These are phyloP conservation scores for Nysson spinosus DNA, from an alignment of 2,888 invertebrate genomes.

Conservation along the genomic window DNA sequence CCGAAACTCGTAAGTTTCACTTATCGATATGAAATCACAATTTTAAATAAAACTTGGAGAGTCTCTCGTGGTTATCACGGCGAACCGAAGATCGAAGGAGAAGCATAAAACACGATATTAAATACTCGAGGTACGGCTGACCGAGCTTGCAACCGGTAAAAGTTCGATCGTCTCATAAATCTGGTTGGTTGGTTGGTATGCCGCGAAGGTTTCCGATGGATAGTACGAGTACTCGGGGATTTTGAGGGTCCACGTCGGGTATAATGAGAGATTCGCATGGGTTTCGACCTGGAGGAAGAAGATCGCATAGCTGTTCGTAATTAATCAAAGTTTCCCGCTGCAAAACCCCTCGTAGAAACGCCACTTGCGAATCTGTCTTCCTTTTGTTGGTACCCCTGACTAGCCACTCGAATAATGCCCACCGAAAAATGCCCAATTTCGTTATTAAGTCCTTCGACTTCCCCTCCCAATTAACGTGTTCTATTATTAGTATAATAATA, in stretches of 20 bases:
- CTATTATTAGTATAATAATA: too few species aligned
- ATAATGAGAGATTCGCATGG: conserved; percentile 30
- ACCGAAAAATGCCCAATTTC: conserved; percentile 13
- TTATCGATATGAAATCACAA: too few species aligned
- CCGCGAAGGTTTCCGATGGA: conserved; percentile 4
- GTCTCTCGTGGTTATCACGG: too few species aligned
- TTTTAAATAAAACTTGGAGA: too few species aligned
- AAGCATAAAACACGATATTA: too few species aligned
- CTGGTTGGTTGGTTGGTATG: conserved; percentile 11
- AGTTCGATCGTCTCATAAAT: conserved; percentile 28
- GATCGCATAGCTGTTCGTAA: conserved; percentile 15
- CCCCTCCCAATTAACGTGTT: neutral
- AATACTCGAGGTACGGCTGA: neutral
- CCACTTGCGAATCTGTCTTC: too few species aligned
- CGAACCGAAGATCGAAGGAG: too few species aligned
- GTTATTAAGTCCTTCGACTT: neutral
- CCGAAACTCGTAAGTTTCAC: too few species aligned
- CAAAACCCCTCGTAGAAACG: conserved; percentile 12
- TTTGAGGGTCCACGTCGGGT: conserved; percentile 25
- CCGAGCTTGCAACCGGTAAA: conserved; percentile 12
- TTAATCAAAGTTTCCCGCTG: conserved; percentile 45
- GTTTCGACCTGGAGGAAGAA: conserved; percentile 17
- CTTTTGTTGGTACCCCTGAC: conserved; percentile 1
- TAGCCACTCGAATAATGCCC: neutral
- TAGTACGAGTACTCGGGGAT: conserved; percentile 4